Evolutionary conservation across 2,797 vertebrate genomes (phyloP), one percentile per base, ranked within the genome.

Genomic region (Melanotaenia pygmaea): DNA sequence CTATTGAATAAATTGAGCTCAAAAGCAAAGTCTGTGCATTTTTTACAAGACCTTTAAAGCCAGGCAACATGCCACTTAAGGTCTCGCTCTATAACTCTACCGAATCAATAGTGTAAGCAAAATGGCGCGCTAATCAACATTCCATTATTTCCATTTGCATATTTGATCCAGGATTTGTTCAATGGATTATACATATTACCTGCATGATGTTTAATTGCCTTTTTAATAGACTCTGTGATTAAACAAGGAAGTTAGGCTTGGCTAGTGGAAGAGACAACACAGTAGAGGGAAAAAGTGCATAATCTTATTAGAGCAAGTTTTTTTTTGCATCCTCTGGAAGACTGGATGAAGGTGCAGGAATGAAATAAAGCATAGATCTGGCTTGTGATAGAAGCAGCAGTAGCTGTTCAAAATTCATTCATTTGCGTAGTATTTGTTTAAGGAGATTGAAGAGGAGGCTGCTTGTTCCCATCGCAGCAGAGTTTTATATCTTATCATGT

Each of bases 401-500:
- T 64, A 69, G 84, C 92, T 94, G 87, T 58, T 94, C 89, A 92
- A 87, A 93, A 94, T 93, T 90, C 90, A 93, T 93, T 91, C 87
- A 92, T 93, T 94, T 94, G 88, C 85, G 81, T 87, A 76, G 85
- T 94, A 91, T 94, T 94, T 94, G 91, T 93, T 92, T 92, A 93
- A 93, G 91, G 80, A 91, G 91, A 94, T 92, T 94, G 92, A 88
- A 90, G 90, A 91, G 83, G 79, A 90, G 85, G 82, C 84, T 57
- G 85, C 86, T 85, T 88, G 88, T 91, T 89, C 79, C 78, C 67
- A 58, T 87, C 87, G 74, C 86, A 24, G 64, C 72, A 12, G 84
- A 86, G 83, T 93, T 90, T 90, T 86, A 90, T 88, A 91, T 93
- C 91, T 94, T 92, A 94, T 94, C 93, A 37, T 92, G 87, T 90